Conservation (phyloP, 2,113 vertebrate species). For the Caretta caretta region DNA sequence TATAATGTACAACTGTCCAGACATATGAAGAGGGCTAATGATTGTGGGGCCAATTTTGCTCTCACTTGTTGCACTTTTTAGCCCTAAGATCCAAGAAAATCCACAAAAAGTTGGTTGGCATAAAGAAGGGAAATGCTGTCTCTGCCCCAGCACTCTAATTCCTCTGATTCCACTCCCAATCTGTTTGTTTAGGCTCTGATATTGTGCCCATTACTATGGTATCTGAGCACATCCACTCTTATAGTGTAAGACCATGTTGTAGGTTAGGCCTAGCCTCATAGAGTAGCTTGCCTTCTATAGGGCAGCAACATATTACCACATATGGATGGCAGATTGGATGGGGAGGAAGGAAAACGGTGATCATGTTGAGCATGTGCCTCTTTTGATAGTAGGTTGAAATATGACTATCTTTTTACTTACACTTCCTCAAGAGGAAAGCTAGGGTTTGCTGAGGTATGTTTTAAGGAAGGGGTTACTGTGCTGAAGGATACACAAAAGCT, state of each 20-base stretch:
- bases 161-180: too few relatives aligned
- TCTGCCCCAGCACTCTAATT: too few relatives aligned
- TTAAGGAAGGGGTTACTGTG: fast-evolving
- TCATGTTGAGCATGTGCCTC: not conserved
- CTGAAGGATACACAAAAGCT: not conserved
- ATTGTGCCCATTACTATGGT: not conserved
- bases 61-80: too few relatives aligned
- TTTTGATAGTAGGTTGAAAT: not conserved
- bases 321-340: not conserved
- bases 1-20: not conserved
- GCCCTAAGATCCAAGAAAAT: too few relatives aligned
- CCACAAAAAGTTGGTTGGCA: too few relatives aligned
- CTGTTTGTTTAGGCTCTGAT: not conserved
- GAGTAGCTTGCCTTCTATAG: not conserved
- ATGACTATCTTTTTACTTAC: not conserved
- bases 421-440: not conserved
- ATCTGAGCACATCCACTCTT: not conserved
- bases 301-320: not conserved
- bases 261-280: not conserved
- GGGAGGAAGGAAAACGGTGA: not conserved
- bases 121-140: too few relatives aligned
- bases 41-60: too few relatives aligned
- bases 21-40: too few relatives aligned
- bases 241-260: not conserved
- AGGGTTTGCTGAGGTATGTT: not conserved